Evolutionary conservation across 2,888 invertebrate genomes (phyloP).

Genomic region (Pammene fasciana): DNA sequence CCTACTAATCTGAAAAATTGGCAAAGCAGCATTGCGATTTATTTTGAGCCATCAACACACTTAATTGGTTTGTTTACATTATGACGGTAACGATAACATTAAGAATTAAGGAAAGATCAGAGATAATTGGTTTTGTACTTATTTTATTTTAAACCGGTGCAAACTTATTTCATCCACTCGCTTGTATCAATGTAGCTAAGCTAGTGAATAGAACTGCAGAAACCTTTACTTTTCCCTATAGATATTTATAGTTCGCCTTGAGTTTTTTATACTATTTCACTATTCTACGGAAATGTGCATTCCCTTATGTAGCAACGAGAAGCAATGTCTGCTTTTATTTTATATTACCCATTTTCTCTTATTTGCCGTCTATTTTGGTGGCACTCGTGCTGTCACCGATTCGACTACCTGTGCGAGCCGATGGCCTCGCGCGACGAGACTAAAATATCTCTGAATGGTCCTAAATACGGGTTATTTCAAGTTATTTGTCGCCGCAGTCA

Average conservation of each 20-base stretch:
- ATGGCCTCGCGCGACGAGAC: slow-evolving; percentile 26
- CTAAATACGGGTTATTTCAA: slow-evolving; percentile 30
- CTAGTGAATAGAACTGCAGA: not conserved
- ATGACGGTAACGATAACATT: not conserved
- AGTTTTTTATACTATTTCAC: not conserved
- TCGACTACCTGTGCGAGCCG: slow-evolving; percentile 15
- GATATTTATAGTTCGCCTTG: not conserved
- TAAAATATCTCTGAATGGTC: slow-evolving; percentile 30
- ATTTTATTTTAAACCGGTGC: not conserved
- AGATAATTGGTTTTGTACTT: not conserved
- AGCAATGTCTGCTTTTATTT: not conserved
- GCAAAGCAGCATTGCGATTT: slow-evolving; percentile 4
- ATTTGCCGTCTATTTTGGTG: slow-evolving; percentile 30
- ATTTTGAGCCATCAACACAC: not conserved
- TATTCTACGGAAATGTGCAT: not conserved
- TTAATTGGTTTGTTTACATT: slow-evolving; percentile 25
- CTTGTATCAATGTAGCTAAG: not conserved
- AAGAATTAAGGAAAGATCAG: not conserved
- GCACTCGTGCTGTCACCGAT: slow-evolving; percentile 25
- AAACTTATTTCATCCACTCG: not conserved
- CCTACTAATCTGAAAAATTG: slow-evolving; percentile 24
- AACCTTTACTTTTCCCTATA: not conserved
- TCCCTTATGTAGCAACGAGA: not conserved
- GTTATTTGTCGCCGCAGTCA: slow-evolving; percentile 12
- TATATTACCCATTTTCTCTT: slow-evolving; percentile 13